Conservation (phyloP, 2,888 invertebrate genomes). For the Lasius fuliginosus region DNA sequence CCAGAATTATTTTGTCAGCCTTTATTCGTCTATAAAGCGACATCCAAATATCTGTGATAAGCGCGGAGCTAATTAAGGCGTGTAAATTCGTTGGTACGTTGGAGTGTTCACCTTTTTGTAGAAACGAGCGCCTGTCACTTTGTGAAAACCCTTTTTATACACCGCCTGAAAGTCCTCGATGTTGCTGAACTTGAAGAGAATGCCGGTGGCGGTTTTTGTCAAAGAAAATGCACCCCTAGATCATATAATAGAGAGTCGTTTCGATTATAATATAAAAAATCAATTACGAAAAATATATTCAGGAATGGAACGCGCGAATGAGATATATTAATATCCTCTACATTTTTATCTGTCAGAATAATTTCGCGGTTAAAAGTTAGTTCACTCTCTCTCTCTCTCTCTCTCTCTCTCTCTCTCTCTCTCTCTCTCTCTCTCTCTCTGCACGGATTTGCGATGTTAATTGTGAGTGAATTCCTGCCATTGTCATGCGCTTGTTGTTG, state of each 20-base stretch:
- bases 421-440: no score
- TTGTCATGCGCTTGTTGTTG: not conserved
- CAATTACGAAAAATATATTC: not conserved
- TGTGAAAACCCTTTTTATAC: conserved; percentile 95
- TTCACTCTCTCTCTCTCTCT: not conserved
- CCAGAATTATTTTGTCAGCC: not conserved
- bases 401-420: no score
- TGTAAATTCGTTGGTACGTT: not conserved
- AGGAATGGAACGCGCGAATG: not conserved
- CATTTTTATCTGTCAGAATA: not conserved
- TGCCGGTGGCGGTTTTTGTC: conserved; percentile 95
- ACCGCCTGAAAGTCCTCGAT: conserved; percentile 95
- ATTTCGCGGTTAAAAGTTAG: not conserved
- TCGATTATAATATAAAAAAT: conserved; percentile 17
- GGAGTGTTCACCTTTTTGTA: conserved; percentile 91
- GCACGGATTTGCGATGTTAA: not conserved
- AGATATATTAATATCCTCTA: not conserved
- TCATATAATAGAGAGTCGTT: conserved; percentile 7
- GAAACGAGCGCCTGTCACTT: conserved; percentile 94
- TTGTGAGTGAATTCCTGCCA: conserved; percentile 2
- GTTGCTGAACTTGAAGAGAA: conserved; percentile 95
- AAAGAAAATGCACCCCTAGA: conserved; percentile 94
- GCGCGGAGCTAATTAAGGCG: not conserved
- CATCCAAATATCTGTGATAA: not conserved
- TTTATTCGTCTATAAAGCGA: not conserved